phyloP scores from a whole-genome alignment of 2,888 invertebrate genomes.

The Phengaris alcon region DNA sequence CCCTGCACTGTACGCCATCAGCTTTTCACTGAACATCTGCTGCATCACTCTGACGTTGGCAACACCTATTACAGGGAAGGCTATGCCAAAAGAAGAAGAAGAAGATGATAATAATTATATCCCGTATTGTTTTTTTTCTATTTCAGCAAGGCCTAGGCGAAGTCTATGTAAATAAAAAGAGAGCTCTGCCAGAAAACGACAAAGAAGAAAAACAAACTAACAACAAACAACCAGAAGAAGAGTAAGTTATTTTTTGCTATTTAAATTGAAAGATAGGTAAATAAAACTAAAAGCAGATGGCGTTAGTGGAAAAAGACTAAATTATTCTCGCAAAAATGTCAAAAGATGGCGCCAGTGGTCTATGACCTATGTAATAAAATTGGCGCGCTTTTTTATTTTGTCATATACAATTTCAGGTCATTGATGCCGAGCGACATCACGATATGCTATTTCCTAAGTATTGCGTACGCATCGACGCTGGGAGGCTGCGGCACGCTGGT shows the following conservation, averaged over 20 bases:
- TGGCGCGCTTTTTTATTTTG: not conserved
- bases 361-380: not conserved
- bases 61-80: no score
- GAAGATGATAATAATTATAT: no score
- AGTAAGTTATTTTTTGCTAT: slow-evolving; percentile 52
- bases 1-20: no score
- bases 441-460: slow-evolving; percentile 87
- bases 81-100: no score
- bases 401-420: slow-evolving; percentile 53
- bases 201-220: slow-evolving; percentile 55
- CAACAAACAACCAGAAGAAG: slow-evolving; percentile 57
- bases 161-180: slow-evolving; percentile 77
- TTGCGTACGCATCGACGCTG: slow-evolving; percentile 89
- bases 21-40: no score
- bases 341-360: not conserved
- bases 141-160: slow-evolving; percentile 83
- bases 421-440: slow-evolving; percentile 86
- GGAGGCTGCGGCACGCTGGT: slow-evolving; percentile 90
- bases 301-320: not conserved
- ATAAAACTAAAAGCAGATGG: not conserved
- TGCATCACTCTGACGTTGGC: no score
- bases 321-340: not conserved
- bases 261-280: no score
- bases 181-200: slow-evolving; percentile 59
- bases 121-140: slow-evolving; percentile 24